Percentiles rank a stretch among this genome's conserved stretches.
These are phyloP conservation scores for Myotis pilosus DNA, from an alignment of 2,797 vertebrate species.

Conservation along the genomic window DNA sequence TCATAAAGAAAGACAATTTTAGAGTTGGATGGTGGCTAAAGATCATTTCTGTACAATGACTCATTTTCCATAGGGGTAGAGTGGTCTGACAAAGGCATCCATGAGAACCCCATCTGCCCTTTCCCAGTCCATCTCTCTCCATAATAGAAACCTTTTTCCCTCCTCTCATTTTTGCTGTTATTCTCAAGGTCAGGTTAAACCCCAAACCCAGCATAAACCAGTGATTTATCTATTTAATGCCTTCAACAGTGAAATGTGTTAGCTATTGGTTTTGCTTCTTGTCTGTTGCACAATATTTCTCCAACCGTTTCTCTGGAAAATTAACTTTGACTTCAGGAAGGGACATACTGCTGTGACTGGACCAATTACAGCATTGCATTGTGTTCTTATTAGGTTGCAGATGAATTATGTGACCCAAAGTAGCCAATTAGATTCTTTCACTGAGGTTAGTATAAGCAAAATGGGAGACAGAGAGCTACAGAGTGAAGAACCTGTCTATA, in stretches of 20 bases:
- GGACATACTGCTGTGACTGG: not conserved
- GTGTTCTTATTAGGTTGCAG: not conserved
- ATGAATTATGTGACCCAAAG: not conserved
- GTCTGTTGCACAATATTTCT: not conserved
- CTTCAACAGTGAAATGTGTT: accelerated
- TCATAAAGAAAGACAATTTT: not conserved
- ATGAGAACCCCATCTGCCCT: not conserved
- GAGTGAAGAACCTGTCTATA: not conserved
- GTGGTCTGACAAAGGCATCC: not conserved
- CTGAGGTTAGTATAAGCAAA: not conserved
- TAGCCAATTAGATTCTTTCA: not conserved
- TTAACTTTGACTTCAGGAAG: not conserved
- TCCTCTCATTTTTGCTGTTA: not conserved
- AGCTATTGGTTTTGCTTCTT: not conserved
- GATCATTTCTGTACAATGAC: not conserved
- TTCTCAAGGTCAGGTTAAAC: not conserved
- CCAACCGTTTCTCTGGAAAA: not conserved
- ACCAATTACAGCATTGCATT: not conserved
- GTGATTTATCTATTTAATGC: accelerated
- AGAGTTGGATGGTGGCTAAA: not conserved
- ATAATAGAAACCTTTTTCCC: not conserved
- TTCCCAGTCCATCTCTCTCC: not conserved
- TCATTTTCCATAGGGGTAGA: not conserved
- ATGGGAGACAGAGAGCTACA: not conserved
- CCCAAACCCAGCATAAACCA: not conserved